These are phyloP conservation scores for Drosophila ironensis DNA, from an alignment of 1,140 invertebrate species.

Conservation along the genomic window DNA sequence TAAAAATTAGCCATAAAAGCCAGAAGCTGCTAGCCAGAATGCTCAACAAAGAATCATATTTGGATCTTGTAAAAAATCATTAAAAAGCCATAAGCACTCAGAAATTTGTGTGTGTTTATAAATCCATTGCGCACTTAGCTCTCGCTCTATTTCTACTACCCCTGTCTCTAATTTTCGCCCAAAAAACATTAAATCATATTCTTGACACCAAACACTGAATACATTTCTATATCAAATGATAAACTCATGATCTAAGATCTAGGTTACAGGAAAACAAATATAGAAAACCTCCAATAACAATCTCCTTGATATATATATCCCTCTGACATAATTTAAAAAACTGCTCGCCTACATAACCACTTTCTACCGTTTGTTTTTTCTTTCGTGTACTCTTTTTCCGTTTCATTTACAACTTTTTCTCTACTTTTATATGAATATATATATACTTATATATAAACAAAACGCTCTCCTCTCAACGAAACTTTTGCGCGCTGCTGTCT, in stretches of 20 bases:
- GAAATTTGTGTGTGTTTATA: neutral
- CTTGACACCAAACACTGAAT: neutral
- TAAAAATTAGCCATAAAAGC: neutral
- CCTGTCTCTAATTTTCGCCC: neutral
- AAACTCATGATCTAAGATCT: conserved; percentile 11
- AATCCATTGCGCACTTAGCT: neutral
- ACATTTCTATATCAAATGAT: neutral
- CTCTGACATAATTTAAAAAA: conserved; percentile 38
- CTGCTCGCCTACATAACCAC: conserved; percentile 64
- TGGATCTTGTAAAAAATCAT: neutral
- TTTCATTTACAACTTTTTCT: conserved; percentile 77
- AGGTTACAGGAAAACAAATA: neutral
- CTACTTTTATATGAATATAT: conserved; percentile 51
- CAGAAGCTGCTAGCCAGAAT: neutral
- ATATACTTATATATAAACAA: neutral
- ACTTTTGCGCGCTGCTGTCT: conserved; percentile 69
- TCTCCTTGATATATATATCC: conserved; percentile 9
- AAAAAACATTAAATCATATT: neutral
- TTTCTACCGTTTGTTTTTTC: conserved; percentile 60
- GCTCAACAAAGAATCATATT: neutral
- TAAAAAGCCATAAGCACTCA: neutral
- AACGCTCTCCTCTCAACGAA: conserved; percentile 64
- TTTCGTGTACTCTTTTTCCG: conserved; percentile 67
- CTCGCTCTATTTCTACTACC: no score
- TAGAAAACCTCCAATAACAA: neutral